Percentiles rank a stretch among this genome's conserved stretches.
Conservation (phyloP, 2,797 vertebrate genomes). For the Amphiprion clarkii region DNA sequence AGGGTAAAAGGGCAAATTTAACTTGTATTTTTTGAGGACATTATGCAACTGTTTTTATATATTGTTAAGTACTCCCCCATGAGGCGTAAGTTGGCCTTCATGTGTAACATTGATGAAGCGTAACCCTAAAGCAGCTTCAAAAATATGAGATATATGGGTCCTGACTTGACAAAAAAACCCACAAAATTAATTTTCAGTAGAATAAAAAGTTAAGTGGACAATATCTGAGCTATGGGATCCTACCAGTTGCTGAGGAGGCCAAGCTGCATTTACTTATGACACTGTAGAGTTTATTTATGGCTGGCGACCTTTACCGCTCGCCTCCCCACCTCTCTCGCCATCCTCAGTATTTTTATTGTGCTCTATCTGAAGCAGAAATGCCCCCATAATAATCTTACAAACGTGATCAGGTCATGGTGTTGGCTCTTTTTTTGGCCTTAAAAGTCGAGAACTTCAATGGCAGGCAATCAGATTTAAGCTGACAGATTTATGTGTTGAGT, state of each 20-base stretch:
- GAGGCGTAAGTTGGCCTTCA: not conserved
- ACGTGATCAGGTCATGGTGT: constrained; percentile 56
- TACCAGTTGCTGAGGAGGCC: constrained; percentile 4
- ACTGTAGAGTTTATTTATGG: constrained; percentile 21
- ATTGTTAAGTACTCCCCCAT: too few species aligned
- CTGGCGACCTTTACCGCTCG: constrained; percentile 26
- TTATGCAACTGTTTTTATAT: too few species aligned
- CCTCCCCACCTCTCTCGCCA: constrained; percentile 11
- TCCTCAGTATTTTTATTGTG: constrained; percentile 35
- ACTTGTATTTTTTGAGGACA: too few species aligned
- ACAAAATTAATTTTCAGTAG: not conserved
- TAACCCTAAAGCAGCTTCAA: not conserved
- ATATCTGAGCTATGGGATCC: not conserved
- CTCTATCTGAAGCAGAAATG: constrained; percentile 46
- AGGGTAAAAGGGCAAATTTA: too few species aligned
- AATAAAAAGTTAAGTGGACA: constrained; percentile 1
- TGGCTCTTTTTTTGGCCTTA: constrained; percentile 29
- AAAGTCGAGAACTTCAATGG: constrained; percentile 64
- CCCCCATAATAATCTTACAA: constrained; percentile 57
- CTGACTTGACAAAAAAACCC: not conserved
- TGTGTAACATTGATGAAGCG: not conserved
- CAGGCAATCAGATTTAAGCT: constrained; percentile 72
- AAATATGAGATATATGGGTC: not conserved
- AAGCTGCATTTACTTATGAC: constrained; percentile 6
- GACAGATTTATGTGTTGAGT: constrained; percentile 60